Evolutionary conservation across 2,888 invertebrate genomes (phyloP).

Genomic region (Brenthis ino): DNA sequence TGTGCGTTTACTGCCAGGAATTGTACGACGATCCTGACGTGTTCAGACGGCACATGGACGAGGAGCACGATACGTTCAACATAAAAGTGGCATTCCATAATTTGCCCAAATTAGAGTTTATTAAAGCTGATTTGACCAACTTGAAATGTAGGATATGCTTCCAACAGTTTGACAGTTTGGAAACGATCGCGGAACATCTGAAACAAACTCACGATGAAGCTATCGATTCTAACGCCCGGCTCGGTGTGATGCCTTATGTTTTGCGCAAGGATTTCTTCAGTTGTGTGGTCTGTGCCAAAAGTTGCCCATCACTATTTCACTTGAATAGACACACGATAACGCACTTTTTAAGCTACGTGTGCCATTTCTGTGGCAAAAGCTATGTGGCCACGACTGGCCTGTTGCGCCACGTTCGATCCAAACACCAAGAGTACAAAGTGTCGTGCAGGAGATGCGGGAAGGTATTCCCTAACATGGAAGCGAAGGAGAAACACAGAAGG

Average conservation of each 20-base stretch:
- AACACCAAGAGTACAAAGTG: conserved; percentile 68
- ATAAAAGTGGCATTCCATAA: conserved; percentile 66
- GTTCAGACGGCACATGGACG: conserved; percentile 65
- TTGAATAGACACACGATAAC: conserved; percentile 70
- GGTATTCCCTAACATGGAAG: conserved; percentile 69
- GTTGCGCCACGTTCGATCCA: conserved; percentile 62
- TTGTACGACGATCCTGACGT: conserved; percentile 62
- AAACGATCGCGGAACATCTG: conserved; percentile 58
- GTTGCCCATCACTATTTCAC: conserved; percentile 63
- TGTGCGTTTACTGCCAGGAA: conserved; percentile 75
- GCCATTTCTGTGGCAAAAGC: conserved; percentile 71
- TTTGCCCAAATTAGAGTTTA: conserved; percentile 67
- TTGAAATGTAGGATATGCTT: conserved; percentile 61
- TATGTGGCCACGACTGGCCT: conserved; percentile 69
- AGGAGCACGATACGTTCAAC: conserved; percentile 63
- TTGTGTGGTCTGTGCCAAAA: conserved; percentile 67
- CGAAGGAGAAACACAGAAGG: conserved; percentile 65
- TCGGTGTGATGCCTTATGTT: conserved; percentile 70
- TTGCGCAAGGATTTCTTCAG: conserved; percentile 58
- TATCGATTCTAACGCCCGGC: conserved; percentile 53
- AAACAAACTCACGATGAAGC: conserved; percentile 49
- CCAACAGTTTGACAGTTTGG: conserved; percentile 49
- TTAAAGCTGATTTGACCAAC: conserved; percentile 68
- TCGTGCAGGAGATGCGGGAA: conserved; percentile 65
- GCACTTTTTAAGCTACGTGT: conserved; percentile 69